Evolutionary conservation across 1,140 invertebrate genomes (phyloP), one percentile per base, ranked within the genome.

Genomic region (Chymomyza costata): DNA sequence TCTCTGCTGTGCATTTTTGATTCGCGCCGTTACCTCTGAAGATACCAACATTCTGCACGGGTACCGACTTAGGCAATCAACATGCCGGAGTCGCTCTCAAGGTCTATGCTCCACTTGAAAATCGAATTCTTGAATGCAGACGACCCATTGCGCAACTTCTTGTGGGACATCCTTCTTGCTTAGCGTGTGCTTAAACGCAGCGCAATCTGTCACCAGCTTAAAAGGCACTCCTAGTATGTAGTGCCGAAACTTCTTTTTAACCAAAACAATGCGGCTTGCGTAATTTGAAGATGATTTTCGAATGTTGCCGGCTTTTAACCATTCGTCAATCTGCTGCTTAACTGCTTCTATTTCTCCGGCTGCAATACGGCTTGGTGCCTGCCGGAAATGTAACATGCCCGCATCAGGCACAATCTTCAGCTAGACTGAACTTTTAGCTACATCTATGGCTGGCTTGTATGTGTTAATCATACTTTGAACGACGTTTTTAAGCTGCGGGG

Each of bases 61-160:
- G 18, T 64, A 35, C 10, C 82, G 50, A 48, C 66, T 73, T 11
- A 84, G 44, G 5, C 46, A 51, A 38, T 85, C 86, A 10, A 65
- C 70, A 40, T 86, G 84, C 7, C 18, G 35, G 64, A 85, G 82
- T 39, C 37, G 50, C 2, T 15, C 38, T 0, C 69, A 67, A 7
- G 39, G 14, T 34, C 66, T 37, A 45, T 83, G 62, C 18, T 78
- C 34, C 1, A 82, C 52, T 3, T 38, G 6, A 25, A 43, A 81
- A 34, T 57, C 48, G 46, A 57, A 83, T 17, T 81, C 73, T 41
- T 66, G 41, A 5, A 83, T 13, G 2, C 52, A 14, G 6, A 54
- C 16, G 6, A 35, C 21, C 78, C 84, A 85, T 6, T 30, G 35
- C 2, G 15, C 37, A 18, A 41, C 32, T 21, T 41, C 39, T 16